Evolutionary conservation across 2,113 vertebrate genomes (phyloP).

Genomic region (Nettapus auritus): DNA sequence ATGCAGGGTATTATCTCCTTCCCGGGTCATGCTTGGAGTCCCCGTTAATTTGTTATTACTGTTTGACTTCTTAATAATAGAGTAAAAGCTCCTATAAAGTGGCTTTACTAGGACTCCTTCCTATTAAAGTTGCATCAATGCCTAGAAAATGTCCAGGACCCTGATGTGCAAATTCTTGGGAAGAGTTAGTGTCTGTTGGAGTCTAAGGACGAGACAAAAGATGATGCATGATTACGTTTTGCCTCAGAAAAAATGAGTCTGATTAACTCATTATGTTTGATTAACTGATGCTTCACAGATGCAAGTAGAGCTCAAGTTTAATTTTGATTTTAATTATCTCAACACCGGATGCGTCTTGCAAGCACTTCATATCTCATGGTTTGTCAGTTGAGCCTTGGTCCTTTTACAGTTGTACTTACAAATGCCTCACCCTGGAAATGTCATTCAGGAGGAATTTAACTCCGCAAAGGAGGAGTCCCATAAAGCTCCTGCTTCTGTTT

Average conservation of each 20-base stretch:
- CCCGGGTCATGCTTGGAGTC: not conserved
- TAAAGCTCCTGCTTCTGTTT: conserved; percentile 21
- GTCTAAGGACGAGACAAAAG: not conserved
- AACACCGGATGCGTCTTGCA: conserved; percentile 10
- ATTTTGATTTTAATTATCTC: conserved; percentile 53
- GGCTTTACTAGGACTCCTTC: not conserved
- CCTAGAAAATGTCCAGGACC: not conserved
- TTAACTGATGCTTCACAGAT: conserved; percentile 54
- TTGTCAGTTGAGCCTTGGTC: conserved; percentile 23
- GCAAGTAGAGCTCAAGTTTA: conserved; percentile 1
- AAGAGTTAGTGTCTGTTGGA: not conserved
- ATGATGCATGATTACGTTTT: conserved; percentile 25
- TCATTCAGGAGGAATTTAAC: not conserved
- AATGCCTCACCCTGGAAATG: not conserved
- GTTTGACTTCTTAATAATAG: not conserved
- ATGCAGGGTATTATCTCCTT: not conserved
- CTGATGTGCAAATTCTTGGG: not conserved
- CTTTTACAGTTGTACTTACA: conserved; percentile 44
- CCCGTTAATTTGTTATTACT: not conserved
- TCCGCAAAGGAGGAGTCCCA: not conserved
- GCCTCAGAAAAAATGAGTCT: conserved; percentile 20
- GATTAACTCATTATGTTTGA: conserved; percentile 38
- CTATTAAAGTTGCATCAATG: not conserved
- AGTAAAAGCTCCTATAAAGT: not conserved
- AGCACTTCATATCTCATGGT: conserved; percentile 1